Percentiles rank a stretch among this genome's conserved stretches.
Evolutionary conservation across 2,797 vertebrate genomes (phyloP).

Genomic region (Aulostomus chinensis): DNA sequence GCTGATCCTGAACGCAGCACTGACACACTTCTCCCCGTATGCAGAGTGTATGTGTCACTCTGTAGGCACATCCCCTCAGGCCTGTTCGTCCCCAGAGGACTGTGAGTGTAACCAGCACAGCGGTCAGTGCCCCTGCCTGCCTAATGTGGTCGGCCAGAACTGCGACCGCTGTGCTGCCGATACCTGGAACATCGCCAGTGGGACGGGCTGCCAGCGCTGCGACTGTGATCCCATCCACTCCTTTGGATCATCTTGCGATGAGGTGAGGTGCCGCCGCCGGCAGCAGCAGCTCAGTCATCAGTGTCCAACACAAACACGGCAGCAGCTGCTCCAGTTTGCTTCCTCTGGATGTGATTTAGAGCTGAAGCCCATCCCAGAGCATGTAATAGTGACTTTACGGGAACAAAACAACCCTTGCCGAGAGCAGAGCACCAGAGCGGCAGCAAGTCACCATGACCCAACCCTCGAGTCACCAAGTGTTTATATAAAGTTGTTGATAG

Average conservation of each 20-base stretch:
- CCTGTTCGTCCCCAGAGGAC: conserved; percentile 75
- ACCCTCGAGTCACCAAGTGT: conserved; percentile 14
- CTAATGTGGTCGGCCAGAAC: conserved; percentile 87
- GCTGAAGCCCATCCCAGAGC: background rate
- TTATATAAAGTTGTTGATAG: conserved; percentile 18
- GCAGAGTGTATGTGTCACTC: conserved; percentile 90
- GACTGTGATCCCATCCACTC: conserved; percentile 84
- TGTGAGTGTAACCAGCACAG: conserved; percentile 85
- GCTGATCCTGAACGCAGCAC: background rate
- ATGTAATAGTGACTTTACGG: background rate
- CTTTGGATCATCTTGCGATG: conserved; percentile 83
- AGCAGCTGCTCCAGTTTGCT: conserved; percentile 20
- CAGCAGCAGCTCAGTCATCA: no score
- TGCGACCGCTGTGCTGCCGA: conserved; percentile 89
- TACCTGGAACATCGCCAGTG: conserved; percentile 88
- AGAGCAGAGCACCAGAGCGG: background rate
- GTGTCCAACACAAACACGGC: background rate
- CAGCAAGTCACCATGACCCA: conserved; percentile 21
- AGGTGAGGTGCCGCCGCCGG: conserved; percentile 81
- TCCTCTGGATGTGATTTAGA: background rate
- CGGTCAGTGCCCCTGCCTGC: conserved; percentile 90
- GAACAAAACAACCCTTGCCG: background rate
- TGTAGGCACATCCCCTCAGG: conserved; percentile 79
- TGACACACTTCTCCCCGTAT: background rate
- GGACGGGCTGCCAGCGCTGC: conserved; percentile 86